phyloP scores from a whole-genome alignment of 2,888 invertebrate genomes.

The Nemoura dubitans region DNA sequence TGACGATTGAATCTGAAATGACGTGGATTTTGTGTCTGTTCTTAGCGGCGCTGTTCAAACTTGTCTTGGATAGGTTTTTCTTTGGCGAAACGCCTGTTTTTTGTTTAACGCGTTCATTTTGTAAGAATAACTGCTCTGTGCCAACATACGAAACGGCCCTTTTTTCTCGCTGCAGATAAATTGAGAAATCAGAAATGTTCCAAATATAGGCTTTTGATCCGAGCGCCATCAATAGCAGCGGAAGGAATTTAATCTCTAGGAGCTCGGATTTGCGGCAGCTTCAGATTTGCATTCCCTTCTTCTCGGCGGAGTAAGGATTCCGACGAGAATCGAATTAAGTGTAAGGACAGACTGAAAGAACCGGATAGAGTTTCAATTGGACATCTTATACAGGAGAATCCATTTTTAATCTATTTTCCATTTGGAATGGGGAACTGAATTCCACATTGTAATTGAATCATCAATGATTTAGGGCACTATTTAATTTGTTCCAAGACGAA shows the following conservation, averaged over 20 bases:
- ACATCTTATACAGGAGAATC: background rate
- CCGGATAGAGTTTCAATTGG: background rate
- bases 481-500: background rate
- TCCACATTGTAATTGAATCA: background rate
- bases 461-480: background rate
- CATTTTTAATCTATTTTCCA: constrained; percentile 12
- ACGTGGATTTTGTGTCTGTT: background rate
- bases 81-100: background rate
- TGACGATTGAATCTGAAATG: background rate
- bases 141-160: background rate
- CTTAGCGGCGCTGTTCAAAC: background rate
- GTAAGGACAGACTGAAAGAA: background rate
- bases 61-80: background rate
- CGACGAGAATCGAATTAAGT: background rate
- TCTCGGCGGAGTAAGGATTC: constrained; percentile 12
- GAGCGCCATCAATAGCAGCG: background rate
- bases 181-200: constrained; percentile 7
- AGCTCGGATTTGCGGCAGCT: constrained; percentile 36
- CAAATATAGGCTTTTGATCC: constrained; percentile 1
- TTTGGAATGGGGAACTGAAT: background rate
- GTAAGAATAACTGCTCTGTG: background rate
- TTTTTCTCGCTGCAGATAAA: background rate
- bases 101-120: background rate
- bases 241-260: constrained; percentile 43
- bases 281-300: constrained; percentile 40